Conservation (phyloP, 2,888 invertebrate genomes). For the Ochropleura plecta region DNA sequence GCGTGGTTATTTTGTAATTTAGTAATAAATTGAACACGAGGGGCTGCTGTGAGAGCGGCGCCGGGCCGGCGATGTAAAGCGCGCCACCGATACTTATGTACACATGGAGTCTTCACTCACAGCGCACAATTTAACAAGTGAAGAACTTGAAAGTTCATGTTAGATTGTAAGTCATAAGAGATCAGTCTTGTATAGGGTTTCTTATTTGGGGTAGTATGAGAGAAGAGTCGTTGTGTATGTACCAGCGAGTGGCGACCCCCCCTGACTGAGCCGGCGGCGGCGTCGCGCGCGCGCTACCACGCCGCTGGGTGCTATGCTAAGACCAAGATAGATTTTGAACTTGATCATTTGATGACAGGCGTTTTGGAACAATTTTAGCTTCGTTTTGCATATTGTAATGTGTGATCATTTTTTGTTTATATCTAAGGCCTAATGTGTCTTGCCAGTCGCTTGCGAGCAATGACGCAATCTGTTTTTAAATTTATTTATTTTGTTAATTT, state of each 20-base stretch:
- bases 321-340: constrained; percentile 82
- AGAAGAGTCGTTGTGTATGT: neutral
- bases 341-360: constrained; percentile 64
- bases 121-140: neutral
- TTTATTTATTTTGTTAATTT: constrained; percentile 20
- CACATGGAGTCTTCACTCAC: neutral
- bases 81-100: neutral
- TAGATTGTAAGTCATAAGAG: constrained; percentile 1
- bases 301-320: constrained; percentile 85
- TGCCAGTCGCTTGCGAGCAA: constrained; percentile 24
- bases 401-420: constrained; percentile 35
- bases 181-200: neutral
- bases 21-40: constrained; percentile 69
- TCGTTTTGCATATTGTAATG: constrained; percentile 42
- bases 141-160: neutral
- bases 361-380: constrained; percentile 54
- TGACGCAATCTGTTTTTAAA: constrained; percentile 25
- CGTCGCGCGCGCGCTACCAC: constrained; percentile 50
- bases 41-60: constrained; percentile 64
- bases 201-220: constrained; percentile 1
- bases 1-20: constrained; percentile 70
- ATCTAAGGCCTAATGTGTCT: constrained; percentile 43
- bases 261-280: constrained; percentile 20
- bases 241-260: neutral
- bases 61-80: constrained; percentile 24